Evolutionary conservation across 1,140 invertebrate genomes (phyloP).

Genomic region (Mylabris phalerata): DNA sequence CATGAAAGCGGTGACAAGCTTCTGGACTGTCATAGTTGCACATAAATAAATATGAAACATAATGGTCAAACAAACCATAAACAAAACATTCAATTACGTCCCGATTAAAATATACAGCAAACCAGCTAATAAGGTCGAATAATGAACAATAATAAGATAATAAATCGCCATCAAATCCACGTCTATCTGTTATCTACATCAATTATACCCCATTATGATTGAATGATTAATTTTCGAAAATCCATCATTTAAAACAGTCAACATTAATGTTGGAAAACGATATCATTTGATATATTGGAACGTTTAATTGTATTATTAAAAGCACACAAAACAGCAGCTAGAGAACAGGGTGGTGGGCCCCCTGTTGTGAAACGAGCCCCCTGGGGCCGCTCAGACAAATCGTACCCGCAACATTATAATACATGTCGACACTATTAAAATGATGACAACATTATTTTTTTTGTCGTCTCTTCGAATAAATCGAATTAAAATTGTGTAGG

Average conservation of each 20-base stretch:
- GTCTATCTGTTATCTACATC: too few species aligned
- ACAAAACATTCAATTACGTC: slow-evolving; percentile 19
- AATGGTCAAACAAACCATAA: slow-evolving; percentile 17
- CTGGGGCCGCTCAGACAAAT: slow-evolving; percentile 23
- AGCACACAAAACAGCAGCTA: slow-evolving; percentile 11
- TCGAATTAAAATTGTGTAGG: background rate
- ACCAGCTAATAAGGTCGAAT: slow-evolving; percentile 26
- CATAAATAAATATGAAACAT: slow-evolving; percentile 25
- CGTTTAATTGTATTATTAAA: background rate
- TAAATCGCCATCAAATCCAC: slow-evolving; percentile 15
- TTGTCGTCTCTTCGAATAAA: background rate
- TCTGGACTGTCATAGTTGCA: slow-evolving; percentile 6
- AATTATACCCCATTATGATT: background rate
- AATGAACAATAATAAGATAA: slow-evolving; percentile 24
- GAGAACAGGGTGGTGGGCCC: slow-evolving; percentile 21
- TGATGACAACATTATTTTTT: too few species aligned
- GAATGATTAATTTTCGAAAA: slow-evolving; percentile 5
- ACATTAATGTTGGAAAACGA: slow-evolving; percentile 1
- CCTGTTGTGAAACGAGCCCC: slow-evolving; percentile 16
- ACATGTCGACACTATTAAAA: too few species aligned
- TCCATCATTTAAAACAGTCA: background rate
- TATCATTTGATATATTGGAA: slow-evolving; percentile 4
- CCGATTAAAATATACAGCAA: slow-evolving; percentile 16
- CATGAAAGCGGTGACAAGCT: slow-evolving; percentile 16
- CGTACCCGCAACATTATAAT: slow-evolving; percentile 1